A percentile compares a stretch with the other conserved stretches of the same genome.
These are phyloP conservation scores for Ophion slaviceki DNA, from an alignment of 2,888 invertebrate species.

Conservation along the genomic window DNA sequence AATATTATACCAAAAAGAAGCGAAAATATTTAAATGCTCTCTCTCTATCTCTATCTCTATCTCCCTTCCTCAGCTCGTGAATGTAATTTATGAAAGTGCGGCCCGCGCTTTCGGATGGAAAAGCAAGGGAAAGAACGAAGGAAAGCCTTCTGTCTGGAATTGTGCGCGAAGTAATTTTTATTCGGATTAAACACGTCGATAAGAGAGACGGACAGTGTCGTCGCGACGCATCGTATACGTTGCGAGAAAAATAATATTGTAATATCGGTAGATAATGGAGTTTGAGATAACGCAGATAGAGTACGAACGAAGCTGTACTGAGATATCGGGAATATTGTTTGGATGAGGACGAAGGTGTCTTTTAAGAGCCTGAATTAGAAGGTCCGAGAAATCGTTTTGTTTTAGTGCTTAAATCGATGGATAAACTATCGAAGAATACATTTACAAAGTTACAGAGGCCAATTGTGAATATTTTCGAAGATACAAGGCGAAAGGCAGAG, in stretches of 20 bases:
- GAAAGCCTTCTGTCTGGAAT: slow-evolving; percentile 7
- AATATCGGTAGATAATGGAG: slow-evolving; percentile 48
- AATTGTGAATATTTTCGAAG: too few species aligned
- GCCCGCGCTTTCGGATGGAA: slow-evolving; percentile 15
- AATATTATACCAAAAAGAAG: slow-evolving; percentile 57
- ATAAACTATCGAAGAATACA: too few species aligned
- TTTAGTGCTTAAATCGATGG: too few species aligned
- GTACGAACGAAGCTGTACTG: slow-evolving; percentile 55
- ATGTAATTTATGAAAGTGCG: slow-evolving; percentile 51
- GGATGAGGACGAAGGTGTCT: not conserved
- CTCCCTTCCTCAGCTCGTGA: slow-evolving; percentile 47
- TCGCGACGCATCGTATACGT: not conserved
- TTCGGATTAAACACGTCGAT: too few species aligned
- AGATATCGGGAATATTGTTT: slow-evolving; percentile 51
- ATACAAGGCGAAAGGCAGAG: too few species aligned
- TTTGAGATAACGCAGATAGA: slow-evolving; percentile 66
- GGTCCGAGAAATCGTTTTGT: too few species aligned
- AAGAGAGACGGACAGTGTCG: too few species aligned
- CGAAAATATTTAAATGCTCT: slow-evolving; percentile 60
- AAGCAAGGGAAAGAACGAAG: slow-evolving; percentile 4
- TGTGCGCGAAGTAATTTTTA: not conserved
- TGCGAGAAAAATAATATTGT: slow-evolving; percentile 1
- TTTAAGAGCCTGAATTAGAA: too few species aligned
- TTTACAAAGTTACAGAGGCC: too few species aligned
- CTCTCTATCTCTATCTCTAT: not conserved